Conservation (phyloP, 2,113 vertebrate species). For the Anhinga rufa region DNA sequence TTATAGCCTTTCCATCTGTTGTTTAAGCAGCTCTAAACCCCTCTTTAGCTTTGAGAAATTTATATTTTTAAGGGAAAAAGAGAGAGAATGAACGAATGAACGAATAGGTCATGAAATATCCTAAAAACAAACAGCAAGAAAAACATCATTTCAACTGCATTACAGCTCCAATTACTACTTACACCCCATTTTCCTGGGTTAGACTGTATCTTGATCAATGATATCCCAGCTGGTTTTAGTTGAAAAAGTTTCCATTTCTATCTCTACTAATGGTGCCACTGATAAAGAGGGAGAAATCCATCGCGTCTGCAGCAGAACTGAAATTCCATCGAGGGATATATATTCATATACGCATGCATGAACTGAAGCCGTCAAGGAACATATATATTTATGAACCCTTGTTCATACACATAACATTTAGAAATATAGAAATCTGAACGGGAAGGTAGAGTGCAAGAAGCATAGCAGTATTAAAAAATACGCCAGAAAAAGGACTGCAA, state of each 20-base stretch:
- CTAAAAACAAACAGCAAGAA: constrained; percentile 28
- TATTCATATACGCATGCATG: background rate
- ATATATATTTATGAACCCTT: constrained; percentile 31
- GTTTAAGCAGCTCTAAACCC: background rate
- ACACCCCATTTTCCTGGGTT: constrained; percentile 1
- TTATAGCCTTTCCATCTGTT: background rate
- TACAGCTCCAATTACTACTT: constrained; percentile 41
- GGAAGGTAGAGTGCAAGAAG: background rate
- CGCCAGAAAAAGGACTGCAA: background rate
- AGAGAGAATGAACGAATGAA: background rate
- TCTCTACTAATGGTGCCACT: constrained; percentile 37
- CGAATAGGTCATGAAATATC: background rate
- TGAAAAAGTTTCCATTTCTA: constrained; percentile 61
- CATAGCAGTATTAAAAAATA: background rate
- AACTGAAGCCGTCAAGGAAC: background rate
- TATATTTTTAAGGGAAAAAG: background rate
- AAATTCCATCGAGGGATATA: constrained; percentile 14
- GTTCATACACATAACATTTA: background rate
- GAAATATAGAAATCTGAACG: background rate
- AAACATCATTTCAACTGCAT: background rate
- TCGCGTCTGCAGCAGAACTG: background rate
- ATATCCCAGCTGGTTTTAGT: constrained; percentile 56
- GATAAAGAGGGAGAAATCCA: constrained; percentile 47
- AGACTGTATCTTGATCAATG: constrained; percentile 35
- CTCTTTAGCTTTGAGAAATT: background rate